Evolutionary conservation across 2,888 invertebrate species (phyloP), one percentile per base, ranked within the genome.

Genomic region (Caenorhabditis afra): DNA sequence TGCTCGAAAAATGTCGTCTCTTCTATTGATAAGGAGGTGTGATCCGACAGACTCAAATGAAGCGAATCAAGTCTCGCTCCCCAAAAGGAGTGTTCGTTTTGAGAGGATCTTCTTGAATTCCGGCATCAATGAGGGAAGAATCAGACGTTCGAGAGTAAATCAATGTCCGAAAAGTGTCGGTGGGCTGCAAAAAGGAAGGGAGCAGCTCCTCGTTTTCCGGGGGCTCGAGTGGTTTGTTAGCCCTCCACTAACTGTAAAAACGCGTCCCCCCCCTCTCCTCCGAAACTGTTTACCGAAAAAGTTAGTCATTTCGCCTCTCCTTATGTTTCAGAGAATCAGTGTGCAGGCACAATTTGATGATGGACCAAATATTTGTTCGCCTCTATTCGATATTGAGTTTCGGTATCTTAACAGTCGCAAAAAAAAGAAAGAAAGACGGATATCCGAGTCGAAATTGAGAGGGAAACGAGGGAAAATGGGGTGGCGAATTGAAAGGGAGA

Each of bases 191-290:
- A 73, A 64, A 65, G n/a, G 39, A 59, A 41, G 41, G 14, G 29
- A 29, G 57, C 44, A 58, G 50, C 23, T 41, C 47, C 67, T 57
- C 52, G 50, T 57, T 57, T 29, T 7, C 29, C 7, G 29, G 29
- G 4, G 29, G 29, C 29, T 75, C 61, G 62, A 75, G 75, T 75
- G 75, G 75, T 75, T 75, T 67, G 75, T 75, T 75, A 75, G 67
- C 52, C 61, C 29, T 5, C 4, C 29, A 5, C 29, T 23, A 62
- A 67, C 65, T 57, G 75, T 59, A 65, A 66, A 61, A 52, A 18
- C 44, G 14, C 29, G 29, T 29, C 29, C 29, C 29, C 29, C 29
- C 29, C 7, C 29, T 65, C 44, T 18, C 50, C 55, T 20, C 14
- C 59, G 29, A 29, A 20, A 66, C 62, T 75, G 67, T 75, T 75